These are phyloP conservation scores for Harpalus rufipes DNA, from an alignment of 2,888 invertebrate genomes.

Conservation along the genomic window DNA sequence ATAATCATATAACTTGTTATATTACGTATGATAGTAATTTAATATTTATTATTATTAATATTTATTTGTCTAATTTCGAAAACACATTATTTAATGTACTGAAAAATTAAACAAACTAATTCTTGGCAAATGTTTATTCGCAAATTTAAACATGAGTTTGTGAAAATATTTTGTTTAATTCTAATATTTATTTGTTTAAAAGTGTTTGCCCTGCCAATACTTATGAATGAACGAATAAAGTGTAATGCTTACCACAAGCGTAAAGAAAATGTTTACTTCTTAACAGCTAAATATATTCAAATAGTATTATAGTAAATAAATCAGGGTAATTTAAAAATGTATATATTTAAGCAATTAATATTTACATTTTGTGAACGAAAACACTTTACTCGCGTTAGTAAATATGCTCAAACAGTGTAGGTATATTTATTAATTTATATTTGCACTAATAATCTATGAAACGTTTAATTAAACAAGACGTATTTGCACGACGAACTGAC, in stretches of 20 bases:
- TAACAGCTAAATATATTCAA: slow-evolving; percentile 53
- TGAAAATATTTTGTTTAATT: slow-evolving; percentile 42
- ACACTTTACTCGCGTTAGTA: slow-evolving; percentile 57
- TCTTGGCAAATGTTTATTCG: slow-evolving; percentile 13
- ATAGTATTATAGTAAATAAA: slow-evolving; percentile 58
- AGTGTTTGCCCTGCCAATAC: slow-evolving; percentile 28
- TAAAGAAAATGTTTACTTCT: slow-evolving; percentile 47
- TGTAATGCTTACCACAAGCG: slow-evolving; percentile 4
- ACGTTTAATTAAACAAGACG: slow-evolving; percentile 60
- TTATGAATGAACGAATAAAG: slow-evolving; percentile 25
- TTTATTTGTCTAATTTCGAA: neutral
- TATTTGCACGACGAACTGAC: slow-evolving; percentile 43
- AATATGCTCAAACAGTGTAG: slow-evolving; percentile 60
- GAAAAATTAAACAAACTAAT: neutral
- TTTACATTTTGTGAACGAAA: slow-evolving; percentile 59
- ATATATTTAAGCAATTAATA: slow-evolving; percentile 61
- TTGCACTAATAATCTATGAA: slow-evolving; percentile 63
- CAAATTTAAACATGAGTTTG: slow-evolving; percentile 39
- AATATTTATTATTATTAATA: too few relatives aligned
- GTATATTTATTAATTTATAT: slow-evolving; percentile 62
- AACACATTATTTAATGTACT: neutral
- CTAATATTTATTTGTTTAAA: slow-evolving; percentile 38
- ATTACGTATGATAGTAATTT: too few relatives aligned
- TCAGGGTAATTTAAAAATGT: slow-evolving; percentile 51
- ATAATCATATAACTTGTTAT: too few relatives aligned